Conservation (phyloP, 2,797 vertebrate species). For the Sebastes steindachneri region DNA sequence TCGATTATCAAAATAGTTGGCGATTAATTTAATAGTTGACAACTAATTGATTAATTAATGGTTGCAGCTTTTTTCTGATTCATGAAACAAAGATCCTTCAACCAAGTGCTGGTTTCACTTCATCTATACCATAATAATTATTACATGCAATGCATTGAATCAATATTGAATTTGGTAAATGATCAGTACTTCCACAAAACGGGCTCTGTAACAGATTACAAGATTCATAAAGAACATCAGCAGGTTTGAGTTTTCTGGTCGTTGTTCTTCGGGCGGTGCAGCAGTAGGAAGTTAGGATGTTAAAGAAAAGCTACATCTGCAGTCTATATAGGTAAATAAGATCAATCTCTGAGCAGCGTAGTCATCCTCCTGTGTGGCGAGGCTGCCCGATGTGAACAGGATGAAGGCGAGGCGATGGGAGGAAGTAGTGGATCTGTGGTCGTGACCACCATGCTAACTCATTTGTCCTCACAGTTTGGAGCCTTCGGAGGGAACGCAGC, state of each 20-base stretch:
- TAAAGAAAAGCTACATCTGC: constrained; percentile 44
- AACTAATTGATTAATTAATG: too few species aligned
- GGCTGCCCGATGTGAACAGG: constrained; percentile 49
- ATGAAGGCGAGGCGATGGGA: constrained; percentile 43
- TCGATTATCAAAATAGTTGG: too few species aligned
- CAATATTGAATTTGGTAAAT: not conserved
- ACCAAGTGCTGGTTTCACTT: not conserved
- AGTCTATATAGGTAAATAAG: constrained; percentile 30
- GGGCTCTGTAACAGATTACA: not conserved
- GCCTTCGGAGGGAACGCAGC: constrained; percentile 29
- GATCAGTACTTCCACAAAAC: not conserved
- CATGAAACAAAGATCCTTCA: not conserved
- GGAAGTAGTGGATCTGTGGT: constrained; percentile 62
- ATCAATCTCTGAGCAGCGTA: constrained; percentile 26
- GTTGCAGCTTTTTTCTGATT: not conserved
- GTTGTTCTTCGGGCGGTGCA: not conserved
- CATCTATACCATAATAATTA: not conserved
- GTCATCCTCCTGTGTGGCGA: constrained; percentile 60
- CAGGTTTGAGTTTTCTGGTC: not conserved
- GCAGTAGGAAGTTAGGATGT: not conserved
- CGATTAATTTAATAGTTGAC: too few species aligned
- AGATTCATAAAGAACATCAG: not conserved
- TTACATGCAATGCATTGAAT: not conserved
- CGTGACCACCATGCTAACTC: constrained; percentile 64
- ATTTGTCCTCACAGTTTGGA: constrained; percentile 67